phyloP scores from a whole-genome alignment of 2,888 invertebrate species.

The Trissolcus japonicus region DNA sequence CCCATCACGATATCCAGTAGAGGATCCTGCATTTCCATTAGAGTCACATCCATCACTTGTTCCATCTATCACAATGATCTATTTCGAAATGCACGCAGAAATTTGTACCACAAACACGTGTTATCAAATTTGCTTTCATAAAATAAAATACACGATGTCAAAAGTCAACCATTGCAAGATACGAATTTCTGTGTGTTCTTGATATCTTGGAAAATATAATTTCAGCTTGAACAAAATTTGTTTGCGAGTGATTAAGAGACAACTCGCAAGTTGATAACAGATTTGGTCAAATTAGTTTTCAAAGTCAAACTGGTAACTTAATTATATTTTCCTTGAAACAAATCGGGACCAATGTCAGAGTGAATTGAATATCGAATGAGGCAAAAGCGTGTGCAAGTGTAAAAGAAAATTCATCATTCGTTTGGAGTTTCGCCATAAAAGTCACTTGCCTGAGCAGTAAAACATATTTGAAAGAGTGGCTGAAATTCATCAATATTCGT shows the following conservation, averaged over 20 bases:
- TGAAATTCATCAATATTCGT: constrained; percentile 54
- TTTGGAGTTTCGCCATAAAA: constrained; percentile 53
- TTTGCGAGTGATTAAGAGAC: background rate
- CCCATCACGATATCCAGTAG: constrained; percentile 43
- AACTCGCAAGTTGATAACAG: background rate
- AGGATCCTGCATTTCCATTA: constrained; percentile 59
- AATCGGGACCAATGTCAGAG: constrained; percentile 15
- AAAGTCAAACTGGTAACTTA: constrained; percentile 1
- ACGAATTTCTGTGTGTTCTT: constrained; percentile 9
- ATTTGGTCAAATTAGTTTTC: constrained; percentile 4
- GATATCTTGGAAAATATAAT: constrained; percentile 27
- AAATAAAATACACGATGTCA: too few relatives aligned
- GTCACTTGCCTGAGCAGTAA: constrained; percentile 40
- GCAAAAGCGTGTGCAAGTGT: constrained; percentile 34
- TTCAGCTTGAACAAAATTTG: background rate
- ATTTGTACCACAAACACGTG: background rate
- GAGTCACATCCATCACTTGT: constrained; percentile 63
- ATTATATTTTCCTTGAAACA: constrained; percentile 41
- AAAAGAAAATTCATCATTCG: constrained; percentile 33
- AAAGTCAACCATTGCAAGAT: constrained; percentile 1
- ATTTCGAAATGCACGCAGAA: constrained; percentile 5
- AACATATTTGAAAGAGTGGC: constrained; percentile 2
- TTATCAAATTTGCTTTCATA: constrained; percentile 1
- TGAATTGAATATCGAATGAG: constrained; percentile 47
- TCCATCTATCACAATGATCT: too few relatives aligned